Conservation (phyloP, 2,888 invertebrate genomes). For the Pyrocoelia pectoralis region DNA sequence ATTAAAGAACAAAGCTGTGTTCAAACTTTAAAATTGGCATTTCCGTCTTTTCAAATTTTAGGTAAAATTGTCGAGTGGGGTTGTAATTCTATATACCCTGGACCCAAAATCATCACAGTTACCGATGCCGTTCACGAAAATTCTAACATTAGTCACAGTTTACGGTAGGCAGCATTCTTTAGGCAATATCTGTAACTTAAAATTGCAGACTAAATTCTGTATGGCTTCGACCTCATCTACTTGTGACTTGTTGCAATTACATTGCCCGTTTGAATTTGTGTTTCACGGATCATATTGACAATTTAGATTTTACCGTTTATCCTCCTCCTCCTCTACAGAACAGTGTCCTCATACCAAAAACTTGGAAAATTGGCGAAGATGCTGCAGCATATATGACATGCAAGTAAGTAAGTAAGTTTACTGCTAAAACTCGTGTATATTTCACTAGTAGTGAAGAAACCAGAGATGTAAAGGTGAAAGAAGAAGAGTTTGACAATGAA, state of each 20-base stretch:
- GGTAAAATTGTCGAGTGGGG: slow-evolving; percentile 69
- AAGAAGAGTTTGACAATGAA: slow-evolving; percentile 22
- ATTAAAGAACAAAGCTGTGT: slow-evolving; percentile 65
- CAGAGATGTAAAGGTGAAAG: background rate
- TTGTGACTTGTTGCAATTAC: slow-evolving; percentile 66
- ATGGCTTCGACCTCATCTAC: slow-evolving; percentile 59
- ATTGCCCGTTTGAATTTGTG: slow-evolving; percentile 59
- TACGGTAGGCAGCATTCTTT: slow-evolving; percentile 51
- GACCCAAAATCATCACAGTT: slow-evolving; percentile 58
- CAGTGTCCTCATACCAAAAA: slow-evolving; percentile 55
- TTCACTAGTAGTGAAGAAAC: slow-evolving; percentile 27
- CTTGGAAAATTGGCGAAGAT: slow-evolving; percentile 51
- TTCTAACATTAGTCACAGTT: slow-evolving; percentile 15
- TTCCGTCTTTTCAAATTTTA: slow-evolving; percentile 65
- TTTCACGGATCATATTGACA: slow-evolving; percentile 42
- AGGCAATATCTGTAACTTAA: slow-evolving; percentile 26
- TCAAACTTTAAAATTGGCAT: slow-evolving; percentile 65
- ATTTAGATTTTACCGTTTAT: slow-evolving; percentile 46
- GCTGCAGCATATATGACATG: background rate
- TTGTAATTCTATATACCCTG: slow-evolving; percentile 64
- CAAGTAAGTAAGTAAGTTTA: background rate
- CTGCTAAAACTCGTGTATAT: too few relatives aligned
- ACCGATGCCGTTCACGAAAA: background rate
- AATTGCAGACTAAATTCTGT: slow-evolving; percentile 45
- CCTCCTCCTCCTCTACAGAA: slow-evolving; percentile 58